Conservation (phyloP, 2,888 invertebrate species). For the Keiferia lycopersicella region DNA sequence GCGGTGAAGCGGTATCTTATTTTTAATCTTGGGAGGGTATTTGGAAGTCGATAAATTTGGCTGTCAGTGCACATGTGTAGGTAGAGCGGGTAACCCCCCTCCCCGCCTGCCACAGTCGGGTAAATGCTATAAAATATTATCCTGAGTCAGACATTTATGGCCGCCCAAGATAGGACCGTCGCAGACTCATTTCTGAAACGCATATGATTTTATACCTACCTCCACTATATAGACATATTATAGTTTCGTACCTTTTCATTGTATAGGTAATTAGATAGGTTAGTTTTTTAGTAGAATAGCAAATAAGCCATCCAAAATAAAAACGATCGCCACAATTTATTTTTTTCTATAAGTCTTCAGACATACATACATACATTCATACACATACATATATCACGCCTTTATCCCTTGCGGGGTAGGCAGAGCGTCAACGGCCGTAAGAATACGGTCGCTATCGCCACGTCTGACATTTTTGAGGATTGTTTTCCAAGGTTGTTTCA, state of each 20-base stretch:
- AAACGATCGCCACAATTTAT: too few relatives aligned
- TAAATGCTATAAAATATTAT: conserved; percentile 76
- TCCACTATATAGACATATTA: too few relatives aligned
- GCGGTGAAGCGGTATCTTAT: conserved; percentile 61
- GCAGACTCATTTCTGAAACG: conserved; percentile 65
- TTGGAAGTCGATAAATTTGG: conserved; percentile 79
- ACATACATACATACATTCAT: too few relatives aligned
- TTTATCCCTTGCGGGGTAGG: too few relatives aligned
- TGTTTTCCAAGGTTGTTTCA: too few relatives aligned
- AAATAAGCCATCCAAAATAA: too few relatives aligned
- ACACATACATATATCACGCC: too few relatives aligned
- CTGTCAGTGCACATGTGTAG: conserved; percentile 75
- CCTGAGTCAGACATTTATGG: conserved; percentile 75
- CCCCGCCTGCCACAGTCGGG: conserved; percentile 52
- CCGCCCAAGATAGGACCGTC: conserved; percentile 67
- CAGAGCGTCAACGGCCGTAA: too few relatives aligned
- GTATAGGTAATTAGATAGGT: not conserved
- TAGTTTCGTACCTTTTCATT: too few relatives aligned
- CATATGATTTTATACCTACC: conserved; percentile 32
- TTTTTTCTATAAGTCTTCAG: too few relatives aligned
- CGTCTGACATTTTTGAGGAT: too few relatives aligned
- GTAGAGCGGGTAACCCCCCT: conserved; percentile 59
- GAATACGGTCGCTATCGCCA: too few relatives aligned
- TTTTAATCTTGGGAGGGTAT: conserved; percentile 73
- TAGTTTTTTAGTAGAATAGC: not conserved